These are phyloP conservation scores for Cathartes aura DNA, from an alignment of 2,113 vertebrate species.

Conservation along the genomic window DNA sequence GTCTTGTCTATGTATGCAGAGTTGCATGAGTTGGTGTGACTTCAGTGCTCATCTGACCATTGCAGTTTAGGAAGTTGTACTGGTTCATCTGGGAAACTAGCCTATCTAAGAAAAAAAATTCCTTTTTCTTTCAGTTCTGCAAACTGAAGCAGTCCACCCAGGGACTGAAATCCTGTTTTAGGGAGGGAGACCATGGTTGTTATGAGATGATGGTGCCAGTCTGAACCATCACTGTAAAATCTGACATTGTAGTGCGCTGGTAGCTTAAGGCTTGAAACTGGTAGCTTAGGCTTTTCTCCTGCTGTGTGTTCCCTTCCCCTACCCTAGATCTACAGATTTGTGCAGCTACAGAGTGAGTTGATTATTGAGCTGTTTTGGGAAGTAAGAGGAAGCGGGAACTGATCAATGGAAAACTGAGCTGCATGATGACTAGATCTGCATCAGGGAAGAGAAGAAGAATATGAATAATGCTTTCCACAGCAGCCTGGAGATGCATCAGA, in stretches of 20 bases:
- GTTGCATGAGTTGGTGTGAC: not conserved
- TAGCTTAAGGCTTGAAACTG: not conserved
- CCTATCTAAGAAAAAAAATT: not conserved
- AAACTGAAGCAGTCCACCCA: not conserved
- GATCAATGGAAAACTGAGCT: not conserved
- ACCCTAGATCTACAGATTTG: not conserved
- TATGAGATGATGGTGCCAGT: not conserved
- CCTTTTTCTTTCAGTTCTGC: not conserved
- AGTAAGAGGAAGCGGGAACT: not conserved
- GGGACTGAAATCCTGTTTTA: not conserved
- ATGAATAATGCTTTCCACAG: slow-evolving; percentile 29
- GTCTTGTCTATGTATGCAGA: not conserved
- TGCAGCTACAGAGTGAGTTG: not conserved
- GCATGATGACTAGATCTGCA: not conserved
- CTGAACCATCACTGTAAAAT: not conserved
- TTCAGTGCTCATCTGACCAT: not conserved
- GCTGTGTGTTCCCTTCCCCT: not conserved
- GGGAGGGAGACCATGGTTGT: fast-evolving
- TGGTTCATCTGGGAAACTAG: not conserved
- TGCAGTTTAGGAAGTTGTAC: not conserved
- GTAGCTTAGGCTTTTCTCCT: not conserved
- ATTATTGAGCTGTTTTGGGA: not conserved
- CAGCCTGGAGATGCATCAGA: not conserved
- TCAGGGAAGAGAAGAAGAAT: not conserved
- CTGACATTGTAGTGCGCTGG: not conserved